Evolutionary conservation across 2,113 vertebrate species (phyloP).

Genomic region (Naja naja): DNA sequence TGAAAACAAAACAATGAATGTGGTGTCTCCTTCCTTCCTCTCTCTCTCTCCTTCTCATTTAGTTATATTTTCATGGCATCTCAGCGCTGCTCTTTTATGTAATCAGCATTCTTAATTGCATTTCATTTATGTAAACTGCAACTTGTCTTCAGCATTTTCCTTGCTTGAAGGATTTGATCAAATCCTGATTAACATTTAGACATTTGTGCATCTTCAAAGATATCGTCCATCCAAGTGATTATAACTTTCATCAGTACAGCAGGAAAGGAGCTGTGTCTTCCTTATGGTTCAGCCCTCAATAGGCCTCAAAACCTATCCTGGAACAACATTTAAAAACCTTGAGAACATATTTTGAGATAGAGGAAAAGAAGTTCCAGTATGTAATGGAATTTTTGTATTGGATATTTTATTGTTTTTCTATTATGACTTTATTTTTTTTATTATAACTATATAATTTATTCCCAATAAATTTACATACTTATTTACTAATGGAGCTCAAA

Average conservation of each 20-base stretch:
- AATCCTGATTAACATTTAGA: background rate
- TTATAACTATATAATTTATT: background rate
- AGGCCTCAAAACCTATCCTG: background rate
- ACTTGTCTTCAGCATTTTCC: background rate
- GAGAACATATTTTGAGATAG: background rate
- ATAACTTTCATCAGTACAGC: background rate
- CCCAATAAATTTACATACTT: background rate
- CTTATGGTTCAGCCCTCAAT: background rate
- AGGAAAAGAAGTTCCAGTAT: background rate
- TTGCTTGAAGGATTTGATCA: background rate
- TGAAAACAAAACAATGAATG: background rate
- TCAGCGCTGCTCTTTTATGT: background rate
- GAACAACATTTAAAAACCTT: background rate
- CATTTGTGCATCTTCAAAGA: background rate
- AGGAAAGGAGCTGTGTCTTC: background rate
- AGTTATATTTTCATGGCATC: background rate
- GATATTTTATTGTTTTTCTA: background rate
- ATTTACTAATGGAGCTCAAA: background rate
- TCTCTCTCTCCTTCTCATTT: background rate
- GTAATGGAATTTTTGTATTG: background rate
- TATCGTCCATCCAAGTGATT: background rate
- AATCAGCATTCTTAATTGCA: background rate
- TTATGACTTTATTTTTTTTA: background rate
- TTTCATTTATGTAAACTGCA: background rate
- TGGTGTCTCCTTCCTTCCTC: background rate